Base-by-base conservation (phyloP, 1,140 invertebrate genomes). In the Augochlora pura region DNA sequence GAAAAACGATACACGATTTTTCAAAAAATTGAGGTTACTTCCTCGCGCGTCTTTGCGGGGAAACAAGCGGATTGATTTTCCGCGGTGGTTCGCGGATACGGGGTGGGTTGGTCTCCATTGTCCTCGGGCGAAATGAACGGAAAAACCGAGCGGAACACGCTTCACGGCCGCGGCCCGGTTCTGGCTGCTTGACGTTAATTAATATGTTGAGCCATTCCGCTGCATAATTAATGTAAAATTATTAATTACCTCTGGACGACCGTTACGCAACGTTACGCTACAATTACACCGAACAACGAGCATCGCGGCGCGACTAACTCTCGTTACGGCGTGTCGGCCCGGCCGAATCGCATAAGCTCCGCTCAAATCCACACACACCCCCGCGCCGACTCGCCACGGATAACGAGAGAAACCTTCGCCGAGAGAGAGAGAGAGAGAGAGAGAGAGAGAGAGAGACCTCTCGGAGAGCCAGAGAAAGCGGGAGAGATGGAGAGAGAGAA, bases 161-260 rank as follows among this genome's bases (percentile, higher is more conserved):
- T 52, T 9, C 42, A 14, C 42, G 8, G 49, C 32, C 46, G 38
- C 46, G 38, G 42, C 42, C 21, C 66, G 57, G 57, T 7, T 21
- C n/a, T 21, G 25, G 14, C 16, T n/a, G 27, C 9, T 21, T 42
- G 42, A 63, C 67, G 59, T 77, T 77, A 71, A 77, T 77, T 77
- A 77, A 59, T 71, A 77, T 49, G 75, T 77, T 71, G 32, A 63
- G 12, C 75, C 23, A 42, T 77, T 54, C n/a, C 59, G 67, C 46
- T 63, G 75, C 67, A 63, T 77, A 77, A 77, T 77, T 77, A 77
- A 77, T 77, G 75, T 77, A 71, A 77, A 77, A 77, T 77, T 77
- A 77, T 77, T 77, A 71, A 77, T 77, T 77, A 71, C 67, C 75
- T 39, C 67, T 27, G 66, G 16, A n/a, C 25, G 75, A n/a, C 39